Evolutionary conservation across 2,797 vertebrate genomes (phyloP), one percentile per base, ranked within the genome.

Genomic region (Parambassis ranga): DNA sequence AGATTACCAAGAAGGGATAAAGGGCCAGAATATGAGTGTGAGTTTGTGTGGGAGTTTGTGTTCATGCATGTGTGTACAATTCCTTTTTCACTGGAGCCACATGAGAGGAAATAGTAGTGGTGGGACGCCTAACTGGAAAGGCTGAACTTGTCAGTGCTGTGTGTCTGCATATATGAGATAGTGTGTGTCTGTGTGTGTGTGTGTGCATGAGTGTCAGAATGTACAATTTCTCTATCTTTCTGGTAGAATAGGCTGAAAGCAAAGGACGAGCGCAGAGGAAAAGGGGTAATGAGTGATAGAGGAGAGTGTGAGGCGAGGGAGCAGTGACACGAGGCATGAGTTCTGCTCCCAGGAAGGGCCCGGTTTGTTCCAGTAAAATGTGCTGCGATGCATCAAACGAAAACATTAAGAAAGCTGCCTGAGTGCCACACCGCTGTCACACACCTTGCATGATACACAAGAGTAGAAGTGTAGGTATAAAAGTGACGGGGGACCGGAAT

Each of bases 1-100:
- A 89, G 79, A 88, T 83, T 79, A 85, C 73, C 83, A 79, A 76
- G 50, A 61, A 39, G 69, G 83, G 79, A 82, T 77, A 84, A 85
- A 75, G 61, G 71, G 44, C 57, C 41, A 24, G 71, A 75, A 79
- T 84, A 50, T 73, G 58, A 79, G 71, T 75, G 61, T 26, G 64
- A 63, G 55, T 79, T 48, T 59, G 70, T 53, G 61, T 61, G 24
- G 30, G 37, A 63, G 56, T 71, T 39, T 38, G 65, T 63, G 55
- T 62, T 32, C 62, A 10, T 42, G 35, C 11, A 32, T 14, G 28
- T 14, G 43, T 50, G 53, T 35, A 53, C 47, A 38, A 20, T 57
- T 75, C 13, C 22, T 57, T 56, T 71, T 62, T 64, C 39, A 46
- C 47, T 14, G 28, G 14, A 59, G 63, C 59, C 61, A 48, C 44